A percentile compares a stretch with the other conserved stretches of the same genome.
Evolutionary conservation across 2,888 invertebrate species (phyloP).

Genomic region (Fragum whitleyi): DNA sequence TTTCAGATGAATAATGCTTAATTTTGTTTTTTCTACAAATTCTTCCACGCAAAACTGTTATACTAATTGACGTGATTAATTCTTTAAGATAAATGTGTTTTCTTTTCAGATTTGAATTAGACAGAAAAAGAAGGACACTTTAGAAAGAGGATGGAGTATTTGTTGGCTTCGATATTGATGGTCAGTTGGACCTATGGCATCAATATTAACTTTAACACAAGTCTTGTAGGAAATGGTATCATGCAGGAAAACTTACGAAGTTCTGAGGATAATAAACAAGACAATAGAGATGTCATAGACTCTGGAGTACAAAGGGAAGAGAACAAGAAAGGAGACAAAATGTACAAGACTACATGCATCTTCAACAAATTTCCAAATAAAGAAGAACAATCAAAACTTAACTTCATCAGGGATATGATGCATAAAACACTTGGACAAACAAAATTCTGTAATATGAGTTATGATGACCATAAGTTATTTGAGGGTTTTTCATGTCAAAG

Average conservation of each 20-base stretch:
- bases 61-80: too few relatives aligned
- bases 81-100: too few relatives aligned
- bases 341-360: neutral
- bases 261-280: neutral
- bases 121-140: too few relatives aligned
- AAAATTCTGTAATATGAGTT: neutral
- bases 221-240: neutral
- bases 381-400: neutral
- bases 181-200: neutral
- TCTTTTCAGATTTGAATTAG: too few relatives aligned
- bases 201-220: neutral
- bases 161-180: neutral
- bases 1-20: too few relatives aligned
- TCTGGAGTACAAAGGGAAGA: too few relatives aligned
- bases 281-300: neutral
- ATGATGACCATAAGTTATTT: neutral
- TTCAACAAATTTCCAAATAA: constrained; percentile 3
- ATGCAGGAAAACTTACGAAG: neutral
- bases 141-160: neutral
- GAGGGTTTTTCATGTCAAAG: constrained; percentile 4
- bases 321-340: neutral
- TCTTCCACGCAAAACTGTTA: too few relatives aligned
- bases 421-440: neutral
- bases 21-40: too few relatives aligned
- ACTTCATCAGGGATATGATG: neutral